Conservation (phyloP, 2,113 vertebrate genomes). For the Macquaria ambigua region DNA sequence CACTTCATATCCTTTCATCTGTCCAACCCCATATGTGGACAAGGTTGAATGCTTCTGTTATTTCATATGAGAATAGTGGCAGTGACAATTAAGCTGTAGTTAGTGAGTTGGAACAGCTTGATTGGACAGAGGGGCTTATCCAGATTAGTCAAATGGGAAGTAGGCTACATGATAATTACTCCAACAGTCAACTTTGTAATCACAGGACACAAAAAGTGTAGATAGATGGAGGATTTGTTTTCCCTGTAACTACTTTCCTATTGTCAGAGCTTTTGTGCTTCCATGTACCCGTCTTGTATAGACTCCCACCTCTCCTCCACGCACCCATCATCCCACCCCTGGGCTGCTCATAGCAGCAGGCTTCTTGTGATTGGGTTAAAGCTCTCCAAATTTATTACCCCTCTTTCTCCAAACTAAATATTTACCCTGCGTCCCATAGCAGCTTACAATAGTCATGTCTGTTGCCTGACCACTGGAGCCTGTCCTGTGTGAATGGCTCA, state of each 20-base stretch:
- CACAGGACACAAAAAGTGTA: constrained; percentile 9
- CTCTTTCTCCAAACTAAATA: constrained; percentile 84
- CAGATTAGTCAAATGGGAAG: constrained; percentile 71
- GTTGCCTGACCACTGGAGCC: constrained; percentile 76
- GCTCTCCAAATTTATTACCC: constrained; percentile 80
- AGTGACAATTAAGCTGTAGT: constrained; percentile 59
- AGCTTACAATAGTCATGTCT: constrained; percentile 82
- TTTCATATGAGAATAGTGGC: constrained; percentile 48
- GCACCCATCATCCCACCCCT: constrained; percentile 36
- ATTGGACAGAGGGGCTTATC: constrained; percentile 65
- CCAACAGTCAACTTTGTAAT: constrained; percentile 53
- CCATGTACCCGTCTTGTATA: constrained; percentile 1
- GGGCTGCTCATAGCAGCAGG: constrained; percentile 44
- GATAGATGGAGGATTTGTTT: constrained; percentile 38
- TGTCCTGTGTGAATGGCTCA: constrained; percentile 71
- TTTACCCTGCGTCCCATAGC: constrained; percentile 82
- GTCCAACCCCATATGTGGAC: constrained; percentile 32
- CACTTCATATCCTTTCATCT: constrained; percentile 37
- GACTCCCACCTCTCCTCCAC: constrained; percentile 17
- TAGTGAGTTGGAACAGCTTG: constrained; percentile 72
- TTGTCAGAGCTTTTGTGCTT: constrained; percentile 35
- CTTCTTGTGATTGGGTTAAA: constrained; percentile 64
- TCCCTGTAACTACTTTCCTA: not conserved
- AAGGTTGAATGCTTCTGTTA: constrained; percentile 54
- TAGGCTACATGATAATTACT: constrained; percentile 68